Percentiles rank a stretch among this genome's conserved stretches.
Evolutionary conservation across 2,888 invertebrate genomes (phyloP).

Genomic region (Dicyrtomina minuta): DNA sequence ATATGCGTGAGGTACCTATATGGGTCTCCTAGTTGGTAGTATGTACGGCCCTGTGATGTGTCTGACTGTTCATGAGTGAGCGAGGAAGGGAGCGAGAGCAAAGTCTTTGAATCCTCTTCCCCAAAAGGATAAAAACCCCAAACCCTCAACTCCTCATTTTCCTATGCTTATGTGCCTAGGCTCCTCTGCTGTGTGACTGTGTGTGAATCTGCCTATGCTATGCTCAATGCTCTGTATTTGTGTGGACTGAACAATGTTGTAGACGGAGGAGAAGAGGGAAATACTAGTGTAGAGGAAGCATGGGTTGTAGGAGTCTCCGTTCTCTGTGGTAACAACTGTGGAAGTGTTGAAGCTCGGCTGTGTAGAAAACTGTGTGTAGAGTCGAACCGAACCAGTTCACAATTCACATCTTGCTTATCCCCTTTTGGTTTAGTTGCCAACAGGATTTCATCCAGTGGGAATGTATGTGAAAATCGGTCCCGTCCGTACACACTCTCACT

Average conservation of each 20-base stretch:
- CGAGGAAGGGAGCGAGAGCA: not conserved
- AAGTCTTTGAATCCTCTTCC: constrained; percentile 24
- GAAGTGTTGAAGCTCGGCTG: too few species aligned
- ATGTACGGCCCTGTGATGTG: not conserved
- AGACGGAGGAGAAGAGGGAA: too few species aligned
- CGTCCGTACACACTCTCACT: constrained; percentile 17
- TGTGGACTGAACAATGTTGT: too few species aligned
- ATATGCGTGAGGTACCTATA: too few species aligned
- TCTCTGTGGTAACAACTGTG: too few species aligned
- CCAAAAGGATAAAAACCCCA: constrained; percentile 33
- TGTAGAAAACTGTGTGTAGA: too few species aligned
- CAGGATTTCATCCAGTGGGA: constrained; percentile 29
- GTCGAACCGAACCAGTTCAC: constrained; percentile 9
- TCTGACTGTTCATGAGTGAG: not conserved
- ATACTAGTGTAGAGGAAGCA: too few species aligned
- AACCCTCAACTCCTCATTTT: constrained; percentile 32
- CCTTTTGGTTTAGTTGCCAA: constrained; percentile 23
- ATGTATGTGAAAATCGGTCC: constrained; percentile 25
- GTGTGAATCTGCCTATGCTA: too few species aligned
- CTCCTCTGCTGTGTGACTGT: too few species aligned
- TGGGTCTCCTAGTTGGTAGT: too few species aligned
- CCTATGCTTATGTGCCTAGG: not conserved
- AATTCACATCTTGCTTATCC: constrained; percentile 4
- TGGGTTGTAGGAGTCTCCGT: too few species aligned
- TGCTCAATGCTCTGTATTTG: too few species aligned